Conservation (phyloP, 2,113 vertebrate species). For the Apodemus sylvaticus region DNA sequence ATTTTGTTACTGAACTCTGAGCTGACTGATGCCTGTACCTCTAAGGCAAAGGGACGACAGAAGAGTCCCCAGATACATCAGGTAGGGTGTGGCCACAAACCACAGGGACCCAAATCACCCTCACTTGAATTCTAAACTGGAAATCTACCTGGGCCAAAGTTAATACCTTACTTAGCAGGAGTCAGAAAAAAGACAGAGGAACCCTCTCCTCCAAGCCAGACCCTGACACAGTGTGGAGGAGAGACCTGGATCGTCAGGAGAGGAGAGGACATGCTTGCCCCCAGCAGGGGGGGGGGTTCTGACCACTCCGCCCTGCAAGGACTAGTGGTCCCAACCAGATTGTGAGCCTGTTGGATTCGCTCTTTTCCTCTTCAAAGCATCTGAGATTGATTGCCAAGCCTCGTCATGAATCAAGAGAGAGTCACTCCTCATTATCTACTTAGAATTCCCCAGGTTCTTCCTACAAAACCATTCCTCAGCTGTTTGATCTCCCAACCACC, state of each 20-base stretch:
- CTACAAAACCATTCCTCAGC: slow-evolving; percentile 85
- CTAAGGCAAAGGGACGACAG: not conserved
- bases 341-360: slow-evolving; percentile 70
- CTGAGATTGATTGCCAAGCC: slow-evolving; percentile 83
- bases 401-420: slow-evolving; percentile 88
- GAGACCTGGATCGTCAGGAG: not conserved
- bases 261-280: not conserved
- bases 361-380: slow-evolving; percentile 84
- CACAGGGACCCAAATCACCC: not conserved
- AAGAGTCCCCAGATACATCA: not conserved
- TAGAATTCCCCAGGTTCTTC: slow-evolving; percentile 85
- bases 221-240: not conserved
- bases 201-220: not conserved
- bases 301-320: not conserved
- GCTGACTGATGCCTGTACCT: not conserved
- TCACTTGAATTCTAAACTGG: not conserved
- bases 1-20: not conserved
- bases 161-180: not conserved
- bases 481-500: slow-evolving; percentile 90
- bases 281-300: not conserved
- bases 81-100: not conserved
- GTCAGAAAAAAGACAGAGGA: accelerated
- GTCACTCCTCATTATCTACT: slow-evolving; percentile 89
- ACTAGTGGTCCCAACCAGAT: slow-evolving; percentile 67
- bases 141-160: not conserved